phyloP scores from a whole-genome alignment of 2,888 invertebrate genomes.

The Lepidochitona cinerea region DNA sequence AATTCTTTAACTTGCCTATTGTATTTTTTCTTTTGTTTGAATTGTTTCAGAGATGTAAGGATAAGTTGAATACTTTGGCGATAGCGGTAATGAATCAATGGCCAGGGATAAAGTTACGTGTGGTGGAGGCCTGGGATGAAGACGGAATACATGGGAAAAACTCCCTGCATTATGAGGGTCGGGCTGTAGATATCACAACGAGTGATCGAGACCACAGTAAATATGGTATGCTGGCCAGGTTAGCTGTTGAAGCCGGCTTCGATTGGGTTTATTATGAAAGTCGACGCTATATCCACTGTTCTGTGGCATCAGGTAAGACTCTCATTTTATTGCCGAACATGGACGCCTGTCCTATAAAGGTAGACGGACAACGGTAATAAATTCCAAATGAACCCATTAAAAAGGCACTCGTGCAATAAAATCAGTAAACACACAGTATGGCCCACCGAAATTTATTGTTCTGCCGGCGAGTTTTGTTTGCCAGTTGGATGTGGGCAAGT shows the following conservation, averaged over 20 bases:
- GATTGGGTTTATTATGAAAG: conserved; percentile 99
- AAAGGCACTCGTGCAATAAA: neutral
- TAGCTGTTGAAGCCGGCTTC: conserved; percentile 97
- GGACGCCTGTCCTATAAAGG: no score
- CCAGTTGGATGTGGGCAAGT: neutral
- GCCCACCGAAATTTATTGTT: no score
- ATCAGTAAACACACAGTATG: neutral
- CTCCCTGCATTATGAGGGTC: conserved; percentile 95
- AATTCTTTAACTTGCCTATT: no score
- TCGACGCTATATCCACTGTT: conserved; percentile 94
- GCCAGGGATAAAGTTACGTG: conserved; percentile 93
- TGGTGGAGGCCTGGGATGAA: conserved; percentile 97
- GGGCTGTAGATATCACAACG: conserved; percentile 96
- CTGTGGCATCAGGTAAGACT: conserved; percentile 92
- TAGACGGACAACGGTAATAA: no score
- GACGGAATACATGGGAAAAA: conserved; percentile 80
- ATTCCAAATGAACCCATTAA: no score
- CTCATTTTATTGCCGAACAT: no score
- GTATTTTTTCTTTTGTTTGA: neutral
- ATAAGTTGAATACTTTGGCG: conserved; percentile 93
- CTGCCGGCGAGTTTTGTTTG: no score
- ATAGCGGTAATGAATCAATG: conserved; percentile 98
- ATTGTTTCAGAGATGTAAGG: conserved; percentile 90
- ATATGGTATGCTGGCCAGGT: conserved; percentile 94
- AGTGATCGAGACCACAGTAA: conserved; percentile 93